Percentiles rank a stretch among this genome's conserved stretches.
phyloP scores from a whole-genome alignment of 2,797 vertebrate genomes.

The Masticophis lateralis region DNA sequence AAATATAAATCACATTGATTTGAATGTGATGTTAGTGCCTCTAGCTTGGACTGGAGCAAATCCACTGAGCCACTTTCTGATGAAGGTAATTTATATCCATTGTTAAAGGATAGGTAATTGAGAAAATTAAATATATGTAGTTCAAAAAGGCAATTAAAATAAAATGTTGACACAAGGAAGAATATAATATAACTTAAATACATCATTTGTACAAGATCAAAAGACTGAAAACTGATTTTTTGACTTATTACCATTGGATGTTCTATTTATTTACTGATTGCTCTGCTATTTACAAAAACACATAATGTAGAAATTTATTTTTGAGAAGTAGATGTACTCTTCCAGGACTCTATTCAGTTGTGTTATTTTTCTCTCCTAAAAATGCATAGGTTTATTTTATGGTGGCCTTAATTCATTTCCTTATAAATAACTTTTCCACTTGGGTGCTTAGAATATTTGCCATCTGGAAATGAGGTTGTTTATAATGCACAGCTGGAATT shows the following conservation, averaged over 20 bases:
- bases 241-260: background rate
- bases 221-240: background rate
- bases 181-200: background rate
- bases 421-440: slow-evolving; percentile 45
- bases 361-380: slow-evolving; percentile 13
- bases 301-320: slow-evolving; percentile 28
- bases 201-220: background rate
- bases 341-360: background rate
- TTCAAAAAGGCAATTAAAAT: background rate
- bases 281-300: slow-evolving; percentile 8
- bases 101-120: background rate
- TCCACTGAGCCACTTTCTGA: background rate
- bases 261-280: slow-evolving; percentile 15
- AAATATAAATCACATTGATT: background rate
- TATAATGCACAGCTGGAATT: slow-evolving; percentile 37
- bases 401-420: slow-evolving; percentile 33
- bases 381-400: slow-evolving; percentile 33
- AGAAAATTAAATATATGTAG: background rate
- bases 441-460: slow-evolving; percentile 53
- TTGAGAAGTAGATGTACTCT: slow-evolving; percentile 11
- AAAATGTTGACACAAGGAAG: background rate
- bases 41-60: background rate
- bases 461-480: slow-evolving; percentile 42
- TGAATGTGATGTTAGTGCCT: background rate
- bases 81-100: background rate